Evolutionary conservation across 1,140 invertebrate genomes (phyloP).

Genomic region (Manduca sexta): DNA sequence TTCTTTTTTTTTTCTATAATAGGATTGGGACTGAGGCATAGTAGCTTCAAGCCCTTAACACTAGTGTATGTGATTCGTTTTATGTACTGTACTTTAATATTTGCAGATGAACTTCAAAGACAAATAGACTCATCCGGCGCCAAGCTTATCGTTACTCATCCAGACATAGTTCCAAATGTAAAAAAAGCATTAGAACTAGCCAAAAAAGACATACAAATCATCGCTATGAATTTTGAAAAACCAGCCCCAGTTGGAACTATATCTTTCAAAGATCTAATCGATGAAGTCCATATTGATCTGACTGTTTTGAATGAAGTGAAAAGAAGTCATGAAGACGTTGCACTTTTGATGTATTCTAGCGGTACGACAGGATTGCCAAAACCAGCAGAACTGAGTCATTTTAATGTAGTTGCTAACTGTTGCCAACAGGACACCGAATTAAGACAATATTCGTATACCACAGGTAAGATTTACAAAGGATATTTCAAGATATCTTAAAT

Average conservation of each 20-base stretch:
- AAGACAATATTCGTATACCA: conserved; percentile 38
- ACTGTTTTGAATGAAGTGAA: conserved; percentile 59
- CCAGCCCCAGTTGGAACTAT: conserved; percentile 69
- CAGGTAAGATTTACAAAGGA: conserved; percentile 26
- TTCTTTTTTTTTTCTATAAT: too few species aligned
- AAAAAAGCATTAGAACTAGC: conserved; percentile 62
- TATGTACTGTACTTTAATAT: too few species aligned
- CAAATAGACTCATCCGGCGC: conserved; percentile 79
- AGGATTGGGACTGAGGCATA: too few species aligned
- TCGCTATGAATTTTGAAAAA: conserved; percentile 60
- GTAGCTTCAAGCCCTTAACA: too few species aligned
- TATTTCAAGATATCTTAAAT: too few species aligned
- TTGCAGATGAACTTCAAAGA: conserved; percentile 84
- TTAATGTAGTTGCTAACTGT: conserved; percentile 75
- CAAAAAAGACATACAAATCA: conserved; percentile 73
- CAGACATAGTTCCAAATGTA: conserved; percentile 63
- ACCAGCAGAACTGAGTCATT: conserved; percentile 87
- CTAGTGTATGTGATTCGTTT: too few species aligned
- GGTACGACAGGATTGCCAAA: conserved; percentile 94
- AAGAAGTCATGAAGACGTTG: conserved; percentile 62
- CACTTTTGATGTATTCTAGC: conserved; percentile 81
- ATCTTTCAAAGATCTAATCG: conserved; percentile 74
- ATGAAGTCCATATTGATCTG: conserved; percentile 60
- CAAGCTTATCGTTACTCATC: conserved; percentile 79
- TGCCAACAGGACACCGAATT: conserved; percentile 65